These are phyloP conservation scores for Drosophila azteca DNA, from an alignment of 1,140 invertebrate species.

Conservation along the genomic window DNA sequence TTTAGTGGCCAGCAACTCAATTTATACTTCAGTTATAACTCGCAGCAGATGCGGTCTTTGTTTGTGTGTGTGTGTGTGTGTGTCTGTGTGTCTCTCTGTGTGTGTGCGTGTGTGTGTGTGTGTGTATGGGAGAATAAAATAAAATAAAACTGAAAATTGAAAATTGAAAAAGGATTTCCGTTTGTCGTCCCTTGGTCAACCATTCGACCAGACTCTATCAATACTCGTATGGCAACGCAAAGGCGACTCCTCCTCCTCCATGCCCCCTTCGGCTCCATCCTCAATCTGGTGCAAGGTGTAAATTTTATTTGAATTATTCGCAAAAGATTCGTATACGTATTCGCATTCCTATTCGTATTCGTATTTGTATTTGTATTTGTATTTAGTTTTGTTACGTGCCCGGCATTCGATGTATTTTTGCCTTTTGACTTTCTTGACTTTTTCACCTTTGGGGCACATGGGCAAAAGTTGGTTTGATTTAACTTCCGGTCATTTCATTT, in stretches of 20 bases:
- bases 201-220: conserved; percentile 53
- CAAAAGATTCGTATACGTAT: conserved; percentile 46
- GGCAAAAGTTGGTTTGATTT: conserved; percentile 67
- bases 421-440: conserved; percentile 28
- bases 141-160: conserved; percentile 47
- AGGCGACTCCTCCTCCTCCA: background rate
- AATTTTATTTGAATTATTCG: conserved; percentile 81
- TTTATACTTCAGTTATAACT: conserved; percentile 73
- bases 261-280: background rate
- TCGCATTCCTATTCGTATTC: background rate
- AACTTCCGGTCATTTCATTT: conserved; percentile 79
- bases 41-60: conserved; percentile 54
- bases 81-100: conserved; percentile 23
- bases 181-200: conserved; percentile 67
- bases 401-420: conserved; percentile 25
- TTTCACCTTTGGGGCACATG: conserved; percentile 2
- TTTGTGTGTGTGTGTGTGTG: conserved; percentile 26
- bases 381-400: conserved; percentile 52
- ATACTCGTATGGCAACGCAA: background rate
- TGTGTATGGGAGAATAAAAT: conserved; percentile 29
- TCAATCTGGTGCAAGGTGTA: conserved; percentile 61
- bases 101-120: conserved; percentile 28
- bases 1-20: conserved; percentile 78
- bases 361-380: conserved; percentile 20
- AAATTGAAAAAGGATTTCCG: conserved; percentile 78